These are phyloP conservation scores for Carassius auratus DNA, from an alignment of 2,113 vertebrate genomes.

Conservation along the genomic window DNA sequence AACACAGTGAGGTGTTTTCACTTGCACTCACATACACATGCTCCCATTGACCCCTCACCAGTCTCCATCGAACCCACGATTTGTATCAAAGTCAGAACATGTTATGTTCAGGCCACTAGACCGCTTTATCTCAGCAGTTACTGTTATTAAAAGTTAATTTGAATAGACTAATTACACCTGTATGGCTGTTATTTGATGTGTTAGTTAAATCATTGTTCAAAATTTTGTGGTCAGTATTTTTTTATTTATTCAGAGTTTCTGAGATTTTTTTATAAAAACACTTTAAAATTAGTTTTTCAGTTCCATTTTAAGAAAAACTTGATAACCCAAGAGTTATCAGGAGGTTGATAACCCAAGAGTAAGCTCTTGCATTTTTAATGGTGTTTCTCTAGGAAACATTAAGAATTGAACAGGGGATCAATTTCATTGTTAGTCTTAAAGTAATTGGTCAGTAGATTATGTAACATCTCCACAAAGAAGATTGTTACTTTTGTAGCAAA, in stretches of 20 bases:
- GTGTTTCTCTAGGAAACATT: constrained; percentile 46
- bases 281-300: neutral
- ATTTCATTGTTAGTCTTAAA: constrained; percentile 39
- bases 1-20: constrained; percentile 46
- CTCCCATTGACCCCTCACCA: constrained; percentile 29
- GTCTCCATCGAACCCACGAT: neutral
- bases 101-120: neutral
- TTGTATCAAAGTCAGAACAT: neutral
- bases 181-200: neutral
- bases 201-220: neutral
- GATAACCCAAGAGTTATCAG: too few species aligned
- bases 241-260: too few species aligned
- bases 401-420: constrained; percentile 58
- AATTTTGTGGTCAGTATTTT: neutral
- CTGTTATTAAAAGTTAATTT: too few species aligned
- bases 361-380: constrained; percentile 59
- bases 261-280: too few species aligned
- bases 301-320: neutral
- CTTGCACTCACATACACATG: constrained; percentile 22
- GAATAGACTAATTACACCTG: too few species aligned
- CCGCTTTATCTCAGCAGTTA: neutral
- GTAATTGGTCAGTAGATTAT: constrained; percentile 24
- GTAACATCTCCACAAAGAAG: constrained; percentile 14
- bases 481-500: neutral
- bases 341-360: neutral